Percentiles rank a stretch among this genome's conserved stretches.
These are phyloP conservation scores for Bovichtus diacanthus DNA, from an alignment of 2,797 vertebrate species.

Conservation along the genomic window DNA sequence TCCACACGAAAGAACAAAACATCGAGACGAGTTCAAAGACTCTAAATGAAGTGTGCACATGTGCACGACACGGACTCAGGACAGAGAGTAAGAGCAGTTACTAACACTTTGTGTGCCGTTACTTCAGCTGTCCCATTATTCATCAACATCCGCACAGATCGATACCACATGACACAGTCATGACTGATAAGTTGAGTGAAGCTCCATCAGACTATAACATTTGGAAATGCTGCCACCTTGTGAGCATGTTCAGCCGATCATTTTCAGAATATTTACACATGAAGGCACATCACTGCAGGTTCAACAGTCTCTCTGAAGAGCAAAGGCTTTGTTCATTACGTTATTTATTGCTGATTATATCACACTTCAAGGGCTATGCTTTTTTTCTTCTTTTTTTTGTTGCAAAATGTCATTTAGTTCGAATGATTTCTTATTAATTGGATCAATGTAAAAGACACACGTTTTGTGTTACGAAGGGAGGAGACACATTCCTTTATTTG, in stretches of 20 bases:
- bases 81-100: neutral
- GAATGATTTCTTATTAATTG: neutral
- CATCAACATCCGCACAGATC: slow-evolving; percentile 12
- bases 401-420: neutral
- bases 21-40: neutral
- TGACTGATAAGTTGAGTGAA: neutral
- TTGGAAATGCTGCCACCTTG: slow-evolving; percentile 77
- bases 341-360: neutral
- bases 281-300: neutral
- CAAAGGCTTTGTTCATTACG: neutral
- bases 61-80: neutral
- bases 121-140: neutral
- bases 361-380: neutral
- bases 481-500: neutral
- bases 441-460: neutral
- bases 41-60: neutral
- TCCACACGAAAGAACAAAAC: slow-evolving; percentile 6
- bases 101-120: neutral
- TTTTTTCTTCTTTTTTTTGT: too few relatives aligned
- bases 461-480: neutral
- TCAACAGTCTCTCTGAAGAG: neutral
- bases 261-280: neutral
- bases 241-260: slow-evolving; percentile 15
- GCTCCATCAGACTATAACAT: slow-evolving; percentile 3
- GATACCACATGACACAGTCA: neutral